Conservation (phyloP, 2,888 invertebrate species). For the Noctua comes region DNA sequence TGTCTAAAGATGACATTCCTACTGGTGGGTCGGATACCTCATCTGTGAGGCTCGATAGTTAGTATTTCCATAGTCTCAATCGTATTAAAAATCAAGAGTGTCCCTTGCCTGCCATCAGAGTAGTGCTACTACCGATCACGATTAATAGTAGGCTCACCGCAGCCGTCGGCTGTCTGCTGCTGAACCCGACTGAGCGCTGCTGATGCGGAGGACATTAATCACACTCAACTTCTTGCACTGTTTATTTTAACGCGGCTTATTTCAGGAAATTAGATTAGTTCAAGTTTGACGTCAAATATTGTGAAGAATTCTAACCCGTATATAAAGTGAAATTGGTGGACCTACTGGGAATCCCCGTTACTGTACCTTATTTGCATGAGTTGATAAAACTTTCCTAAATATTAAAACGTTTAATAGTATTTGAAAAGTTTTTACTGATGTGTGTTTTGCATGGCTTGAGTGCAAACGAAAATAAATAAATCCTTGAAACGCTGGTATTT, state of each 20-base stretch:
- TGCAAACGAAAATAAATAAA: constrained; percentile 28
- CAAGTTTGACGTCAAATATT: background rate
- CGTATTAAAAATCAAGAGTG: constrained; percentile 15
- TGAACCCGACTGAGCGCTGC: constrained; percentile 45
- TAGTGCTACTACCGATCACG: constrained; percentile 66
- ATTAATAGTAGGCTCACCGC: constrained; percentile 74
- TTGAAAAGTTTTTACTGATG: background rate
- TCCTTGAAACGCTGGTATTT: constrained; percentile 18
- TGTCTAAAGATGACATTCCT: background rate
- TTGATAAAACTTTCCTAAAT: no score
- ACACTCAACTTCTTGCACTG: constrained; percentile 59
- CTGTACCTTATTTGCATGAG: no score
- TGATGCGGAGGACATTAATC: constrained; percentile 67
- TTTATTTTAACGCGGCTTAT: constrained; percentile 41
- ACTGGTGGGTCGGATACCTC: background rate
- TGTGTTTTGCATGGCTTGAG: background rate
- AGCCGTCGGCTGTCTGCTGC: constrained; percentile 55
- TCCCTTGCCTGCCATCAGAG: constrained; percentile 14
- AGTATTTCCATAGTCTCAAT: background rate
- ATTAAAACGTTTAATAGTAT: no score
- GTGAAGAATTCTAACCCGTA: background rate
- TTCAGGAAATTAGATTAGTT: constrained; percentile 26
- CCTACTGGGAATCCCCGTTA: background rate
- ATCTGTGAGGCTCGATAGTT: background rate
- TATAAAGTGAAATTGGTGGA: background rate